These are phyloP conservation scores for Psammodynastes pulverulentus DNA, from an alignment of 2,113 vertebrate genomes.

Conservation along the genomic window DNA sequence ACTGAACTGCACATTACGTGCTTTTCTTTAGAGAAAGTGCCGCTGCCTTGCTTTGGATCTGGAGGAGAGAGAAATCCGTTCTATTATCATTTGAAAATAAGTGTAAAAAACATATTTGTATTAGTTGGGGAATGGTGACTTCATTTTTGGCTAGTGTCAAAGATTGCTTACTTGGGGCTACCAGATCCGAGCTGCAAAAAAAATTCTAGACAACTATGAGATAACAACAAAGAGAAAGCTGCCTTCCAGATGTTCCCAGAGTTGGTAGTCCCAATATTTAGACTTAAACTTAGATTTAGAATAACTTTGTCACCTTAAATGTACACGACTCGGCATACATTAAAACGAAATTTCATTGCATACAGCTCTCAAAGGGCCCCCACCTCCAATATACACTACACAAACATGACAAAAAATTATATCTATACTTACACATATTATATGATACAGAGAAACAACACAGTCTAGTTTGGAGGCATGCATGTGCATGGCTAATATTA, in stretches of 20 bases:
- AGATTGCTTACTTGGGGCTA: background rate
- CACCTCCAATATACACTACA: too few species aligned
- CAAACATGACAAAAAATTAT: too few species aligned
- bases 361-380: too few species aligned
- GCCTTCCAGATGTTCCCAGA: background rate
- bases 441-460: too few species aligned
- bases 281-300: too few species aligned
- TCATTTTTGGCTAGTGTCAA: too few species aligned
- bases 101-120: background rate
- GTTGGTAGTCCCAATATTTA: background rate
- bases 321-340: too few species aligned
- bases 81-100: background rate
- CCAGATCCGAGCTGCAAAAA: background rate
- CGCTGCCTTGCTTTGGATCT: conserved; percentile 17
- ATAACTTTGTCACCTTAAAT: too few species aligned
- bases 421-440: too few species aligned
- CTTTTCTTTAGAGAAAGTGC: background rate
- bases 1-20: background rate
- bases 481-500: background rate
- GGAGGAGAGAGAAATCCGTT: background rate
- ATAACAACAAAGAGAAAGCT: background rate
- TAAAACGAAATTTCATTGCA: too few species aligned
- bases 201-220: background rate
- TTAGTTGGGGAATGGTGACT: background rate
- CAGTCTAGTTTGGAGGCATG: too few species aligned